phyloP scores from a whole-genome alignment of 2,888 invertebrate species.

The Mystacides longicornis region DNA sequence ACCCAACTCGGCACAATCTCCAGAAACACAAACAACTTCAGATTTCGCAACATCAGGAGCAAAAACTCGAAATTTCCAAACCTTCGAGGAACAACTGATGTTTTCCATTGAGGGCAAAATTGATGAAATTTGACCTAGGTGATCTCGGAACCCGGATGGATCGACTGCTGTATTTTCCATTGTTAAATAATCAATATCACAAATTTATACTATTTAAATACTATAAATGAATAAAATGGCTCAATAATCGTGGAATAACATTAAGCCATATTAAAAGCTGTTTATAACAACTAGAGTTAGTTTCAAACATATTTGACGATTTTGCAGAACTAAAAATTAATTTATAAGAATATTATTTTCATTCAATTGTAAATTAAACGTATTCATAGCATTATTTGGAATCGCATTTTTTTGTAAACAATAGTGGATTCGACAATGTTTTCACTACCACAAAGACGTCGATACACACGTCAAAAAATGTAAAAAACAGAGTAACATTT shows the following conservation, averaged over 20 bases:
- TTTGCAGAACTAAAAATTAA: too few relatives aligned
- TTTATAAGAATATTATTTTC: too few relatives aligned
- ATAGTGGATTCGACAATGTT: too few relatives aligned
- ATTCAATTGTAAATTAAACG: too few relatives aligned
- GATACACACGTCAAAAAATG: too few relatives aligned
- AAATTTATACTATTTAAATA: background rate
- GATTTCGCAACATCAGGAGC: conserved; percentile 34
- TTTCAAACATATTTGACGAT: too few relatives aligned
- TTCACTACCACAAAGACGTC: too few relatives aligned
- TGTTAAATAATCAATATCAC: background rate
- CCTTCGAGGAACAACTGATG: background rate
- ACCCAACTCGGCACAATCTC: conserved; percentile 60
- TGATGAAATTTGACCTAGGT: background rate
- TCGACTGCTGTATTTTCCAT: background rate
- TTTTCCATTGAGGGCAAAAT: background rate
- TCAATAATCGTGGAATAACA: background rate
- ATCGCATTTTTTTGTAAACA: too few relatives aligned
- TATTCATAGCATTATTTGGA: too few relatives aligned
- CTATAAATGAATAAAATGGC: conserved; percentile 1
- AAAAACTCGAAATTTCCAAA: conserved; percentile 43
- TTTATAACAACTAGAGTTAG: background rate
- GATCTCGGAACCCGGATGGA: background rate
- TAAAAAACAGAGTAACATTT: too few relatives aligned
- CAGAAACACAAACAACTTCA: conserved; percentile 64
- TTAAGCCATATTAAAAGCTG: background rate